A percentile compares a stretch with the other conserved stretches of the same genome.
phyloP scores from a whole-genome alignment of 2,113 vertebrate genomes.

The Sceloporus tristichus region DNA sequence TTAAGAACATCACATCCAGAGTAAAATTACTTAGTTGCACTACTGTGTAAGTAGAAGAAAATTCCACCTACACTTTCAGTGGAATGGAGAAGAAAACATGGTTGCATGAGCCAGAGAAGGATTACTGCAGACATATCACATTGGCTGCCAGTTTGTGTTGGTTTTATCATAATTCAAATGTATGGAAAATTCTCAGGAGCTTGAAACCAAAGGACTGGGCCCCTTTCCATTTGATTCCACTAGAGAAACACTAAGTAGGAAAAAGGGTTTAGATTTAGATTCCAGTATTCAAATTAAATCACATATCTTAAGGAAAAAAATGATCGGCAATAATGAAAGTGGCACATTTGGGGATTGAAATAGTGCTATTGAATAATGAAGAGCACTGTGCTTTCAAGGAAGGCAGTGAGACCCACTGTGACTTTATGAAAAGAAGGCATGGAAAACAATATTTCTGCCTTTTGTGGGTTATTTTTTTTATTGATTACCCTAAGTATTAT shows the following conservation, averaged over 20 bases:
- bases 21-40: not conserved
- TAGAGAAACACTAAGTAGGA: constrained; percentile 73
- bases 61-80: not conserved
- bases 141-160: constrained; percentile 59
- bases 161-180: constrained; percentile 75
- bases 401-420: constrained; percentile 45
- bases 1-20: not conserved
- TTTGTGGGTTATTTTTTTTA: constrained; percentile 47
- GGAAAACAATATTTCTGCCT: constrained; percentile 68
- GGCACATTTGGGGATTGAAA: constrained; percentile 68
- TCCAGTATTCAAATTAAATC: constrained; percentile 81
- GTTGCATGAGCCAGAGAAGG: constrained; percentile 14
- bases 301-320: constrained; percentile 77
- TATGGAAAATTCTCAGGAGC: constrained; percentile 61
- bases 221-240: constrained; percentile 70
- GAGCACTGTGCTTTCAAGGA: constrained; percentile 60
- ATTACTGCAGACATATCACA: constrained; percentile 46
- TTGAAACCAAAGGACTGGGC: constrained; percentile 68
- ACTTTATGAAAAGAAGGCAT: constrained; percentile 73
- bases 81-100: not conserved
- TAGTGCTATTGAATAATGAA: constrained; percentile 75
- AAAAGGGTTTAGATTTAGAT: constrained; percentile 79
- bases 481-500: constrained; percentile 64
- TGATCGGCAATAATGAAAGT: constrained; percentile 77
- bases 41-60: not conserved